Conservation (phyloP, 2,797 vertebrate species). For the Chromobotia macracanthus region DNA sequence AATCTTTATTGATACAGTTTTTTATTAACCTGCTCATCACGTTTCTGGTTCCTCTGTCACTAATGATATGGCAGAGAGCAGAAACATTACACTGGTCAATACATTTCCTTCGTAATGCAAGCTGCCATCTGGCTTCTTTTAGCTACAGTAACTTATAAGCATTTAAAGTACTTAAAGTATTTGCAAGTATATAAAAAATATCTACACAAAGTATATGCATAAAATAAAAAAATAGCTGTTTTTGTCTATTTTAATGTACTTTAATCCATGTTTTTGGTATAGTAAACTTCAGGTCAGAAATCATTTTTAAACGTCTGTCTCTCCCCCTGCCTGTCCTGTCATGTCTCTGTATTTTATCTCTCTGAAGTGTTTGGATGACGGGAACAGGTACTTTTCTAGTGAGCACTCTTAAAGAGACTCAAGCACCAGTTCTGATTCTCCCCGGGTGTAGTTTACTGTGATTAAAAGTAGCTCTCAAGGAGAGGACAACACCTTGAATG, state of each 20-base stretch:
- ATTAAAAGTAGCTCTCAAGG: conserved; percentile 46
- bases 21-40: conserved; percentile 49
- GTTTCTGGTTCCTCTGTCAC: conserved; percentile 30
- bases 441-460: conserved; percentile 33
- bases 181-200: too few relatives aligned
- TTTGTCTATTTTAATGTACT: not conserved
- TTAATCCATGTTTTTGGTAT: not conserved
- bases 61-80: conserved; percentile 23
- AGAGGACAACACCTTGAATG: conserved; percentile 42
- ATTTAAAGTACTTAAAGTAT: not conserved
- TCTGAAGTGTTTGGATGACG: conserved; percentile 21
- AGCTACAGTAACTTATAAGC: not conserved
- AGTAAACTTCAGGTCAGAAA: conserved; percentile 4
- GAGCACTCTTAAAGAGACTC: conserved; percentile 31
- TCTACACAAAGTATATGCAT: too few relatives aligned
- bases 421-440: conserved; percentile 20
- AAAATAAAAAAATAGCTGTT: not conserved
- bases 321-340: not conserved
- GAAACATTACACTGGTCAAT: too few relatives aligned
- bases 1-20: conserved; percentile 13
- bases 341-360: not conserved
- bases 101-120: not conserved
- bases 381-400: not conserved
- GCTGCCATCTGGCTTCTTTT: not conserved
- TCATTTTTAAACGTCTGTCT: not conserved